phyloP scores from a whole-genome alignment of 2,888 invertebrate species.

The Cheilosia pagana region DNA sequence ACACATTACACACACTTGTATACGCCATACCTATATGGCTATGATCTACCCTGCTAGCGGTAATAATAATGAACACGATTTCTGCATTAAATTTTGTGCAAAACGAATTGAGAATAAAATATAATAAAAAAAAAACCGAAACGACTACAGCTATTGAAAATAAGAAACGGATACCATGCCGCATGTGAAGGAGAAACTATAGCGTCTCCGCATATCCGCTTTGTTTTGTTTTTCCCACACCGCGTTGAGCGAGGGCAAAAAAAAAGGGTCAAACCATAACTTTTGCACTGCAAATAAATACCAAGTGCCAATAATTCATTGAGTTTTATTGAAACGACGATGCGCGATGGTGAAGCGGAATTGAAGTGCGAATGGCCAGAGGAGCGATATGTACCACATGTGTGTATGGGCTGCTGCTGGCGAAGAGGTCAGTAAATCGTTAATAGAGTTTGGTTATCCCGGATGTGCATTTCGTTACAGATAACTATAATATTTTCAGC shows the following conservation, averaged over 20 bases:
- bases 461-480: constrained; percentile 20
- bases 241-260: not conserved
- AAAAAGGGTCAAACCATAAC: constrained; percentile 74
- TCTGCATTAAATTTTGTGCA: constrained; percentile 75
- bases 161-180: constrained; percentile 52
- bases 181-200: constrained; percentile 48
- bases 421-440: constrained; percentile 50
- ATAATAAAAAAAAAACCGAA: constrained; percentile 33
- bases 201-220: constrained; percentile 44
- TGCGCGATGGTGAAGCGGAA: constrained; percentile 44
- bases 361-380: constrained; percentile 57
- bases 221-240: constrained; percentile 33
- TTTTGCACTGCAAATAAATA: constrained; percentile 72
- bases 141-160: constrained; percentile 1
- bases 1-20: constrained; percentile 27
- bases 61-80: constrained; percentile 76
- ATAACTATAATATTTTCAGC: not conserved
- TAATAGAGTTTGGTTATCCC: constrained; percentile 37
- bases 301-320: constrained; percentile 74
- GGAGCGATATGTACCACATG: constrained; percentile 56
- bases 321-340: constrained; percentile 70
- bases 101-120: constrained; percentile 66
- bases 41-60: constrained; percentile 55
- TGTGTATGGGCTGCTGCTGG: constrained; percentile 1
- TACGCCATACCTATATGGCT: constrained; percentile 18